These are phyloP conservation scores for Euphydryas editha DNA, from an alignment of 2,888 invertebrate species.

Conservation along the genomic window DNA sequence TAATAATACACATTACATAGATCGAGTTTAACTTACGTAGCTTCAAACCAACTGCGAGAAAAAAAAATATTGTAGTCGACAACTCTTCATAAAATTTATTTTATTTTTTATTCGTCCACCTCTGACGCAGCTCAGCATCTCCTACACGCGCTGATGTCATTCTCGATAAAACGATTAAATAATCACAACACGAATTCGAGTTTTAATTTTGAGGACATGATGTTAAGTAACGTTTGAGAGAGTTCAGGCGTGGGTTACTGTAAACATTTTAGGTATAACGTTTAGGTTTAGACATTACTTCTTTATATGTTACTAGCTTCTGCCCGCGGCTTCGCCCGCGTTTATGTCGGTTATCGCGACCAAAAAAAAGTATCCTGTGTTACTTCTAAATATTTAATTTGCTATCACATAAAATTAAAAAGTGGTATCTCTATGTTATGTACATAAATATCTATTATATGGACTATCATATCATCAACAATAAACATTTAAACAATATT, in stretches of 20 bases:
- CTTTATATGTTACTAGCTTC: no score
- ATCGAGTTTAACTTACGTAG: neutral
- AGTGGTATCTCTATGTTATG: no score
- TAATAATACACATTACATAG: neutral
- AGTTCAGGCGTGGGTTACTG: constrained; percentile 14
- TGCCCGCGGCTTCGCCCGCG: no score
- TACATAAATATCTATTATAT: no score
- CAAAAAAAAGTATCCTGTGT: no score
- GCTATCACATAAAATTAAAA: no score
- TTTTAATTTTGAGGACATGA: constrained; percentile 14
- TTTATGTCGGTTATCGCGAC: no score
- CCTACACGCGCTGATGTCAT: constrained; percentile 45
- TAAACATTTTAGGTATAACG: neutral
- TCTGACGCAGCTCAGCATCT: constrained; percentile 33
- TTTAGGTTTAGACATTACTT: no score
- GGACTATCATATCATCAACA: no score
- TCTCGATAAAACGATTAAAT: constrained; percentile 37
- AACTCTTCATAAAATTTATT: constrained; percentile 1
- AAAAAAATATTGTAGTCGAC: neutral
- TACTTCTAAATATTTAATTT: no score
- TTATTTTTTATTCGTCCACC: constrained; percentile 12
- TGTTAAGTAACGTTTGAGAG: constrained; percentile 23
- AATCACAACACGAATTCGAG: constrained; percentile 27
- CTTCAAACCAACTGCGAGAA: neutral
- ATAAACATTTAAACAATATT: no score